Percentiles rank a stretch among this genome's conserved stretches.
Evolutionary conservation across 2,888 invertebrate genomes (phyloP).

Genomic region (Caenorhabditis japonica): DNA sequence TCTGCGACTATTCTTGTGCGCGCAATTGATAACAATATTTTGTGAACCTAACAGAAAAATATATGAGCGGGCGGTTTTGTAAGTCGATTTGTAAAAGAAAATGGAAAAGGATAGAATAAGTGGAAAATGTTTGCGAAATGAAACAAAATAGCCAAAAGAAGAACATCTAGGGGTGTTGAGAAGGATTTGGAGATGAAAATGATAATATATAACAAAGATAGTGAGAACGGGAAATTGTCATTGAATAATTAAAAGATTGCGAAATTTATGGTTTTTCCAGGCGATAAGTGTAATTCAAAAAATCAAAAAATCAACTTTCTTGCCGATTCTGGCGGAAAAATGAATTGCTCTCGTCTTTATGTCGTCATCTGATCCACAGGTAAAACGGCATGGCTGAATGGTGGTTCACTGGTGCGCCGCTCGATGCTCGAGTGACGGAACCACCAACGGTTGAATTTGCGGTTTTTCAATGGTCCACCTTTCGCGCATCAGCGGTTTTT

Average conservation of each 20-base stretch:
- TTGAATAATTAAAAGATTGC: slow-evolving; percentile 1
- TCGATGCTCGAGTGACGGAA: too few species aligned
- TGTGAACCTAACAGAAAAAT: slow-evolving; percentile 26
- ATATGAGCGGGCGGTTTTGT: too few species aligned
- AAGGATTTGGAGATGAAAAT: slow-evolving; percentile 11
- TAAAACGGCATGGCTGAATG: too few species aligned
- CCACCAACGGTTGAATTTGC: too few species aligned
- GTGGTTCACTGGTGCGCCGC: too few species aligned
- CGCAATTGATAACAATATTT: slow-evolving; percentile 33
- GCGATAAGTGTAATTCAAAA: slow-evolving; percentile 11
- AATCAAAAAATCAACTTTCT: slow-evolving; percentile 14
- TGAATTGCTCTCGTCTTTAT: too few species aligned
- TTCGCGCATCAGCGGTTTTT: too few species aligned
- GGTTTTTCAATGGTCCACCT: too few species aligned
- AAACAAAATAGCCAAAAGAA: slow-evolving; percentile 1
- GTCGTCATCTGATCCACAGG: too few species aligned
- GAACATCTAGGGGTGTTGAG: not conserved
- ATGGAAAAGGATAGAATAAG: not conserved
- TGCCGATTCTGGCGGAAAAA: too few species aligned
- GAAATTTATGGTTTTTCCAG: slow-evolving; percentile 2
- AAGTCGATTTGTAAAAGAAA: slow-evolving; percentile 7
- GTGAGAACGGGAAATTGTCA: slow-evolving; percentile 1
- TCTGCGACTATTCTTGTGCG: slow-evolving; percentile 20
- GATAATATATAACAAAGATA: slow-evolving; percentile 1
- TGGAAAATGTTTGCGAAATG: slow-evolving; percentile 17